Conservation (phyloP, 2,797 vertebrate species). For the Crocodylus rhombifer region DNA sequence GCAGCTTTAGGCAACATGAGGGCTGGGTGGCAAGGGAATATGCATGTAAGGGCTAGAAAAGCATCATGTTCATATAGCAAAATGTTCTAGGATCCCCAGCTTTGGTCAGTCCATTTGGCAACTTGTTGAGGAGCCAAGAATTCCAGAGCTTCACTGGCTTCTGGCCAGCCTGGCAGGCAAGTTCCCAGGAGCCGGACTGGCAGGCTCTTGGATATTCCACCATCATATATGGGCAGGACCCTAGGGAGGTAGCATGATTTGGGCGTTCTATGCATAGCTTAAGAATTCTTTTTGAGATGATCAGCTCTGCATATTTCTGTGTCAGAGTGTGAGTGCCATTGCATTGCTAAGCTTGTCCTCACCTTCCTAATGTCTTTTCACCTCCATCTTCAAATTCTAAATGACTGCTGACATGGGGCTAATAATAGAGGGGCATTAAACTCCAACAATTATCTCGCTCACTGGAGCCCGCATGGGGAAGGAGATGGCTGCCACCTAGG, state of each 20-base stretch:
- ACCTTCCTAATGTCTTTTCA: neutral
- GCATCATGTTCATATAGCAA: neutral
- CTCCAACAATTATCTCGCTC: neutral
- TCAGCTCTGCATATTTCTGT: neutral
- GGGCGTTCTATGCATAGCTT: neutral
- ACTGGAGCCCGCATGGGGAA: neutral
- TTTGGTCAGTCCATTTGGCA: neutral
- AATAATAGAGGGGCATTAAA: slow-evolving; percentile 24
- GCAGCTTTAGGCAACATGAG: neutral
- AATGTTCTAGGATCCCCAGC: neutral
- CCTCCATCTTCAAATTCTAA: neutral
- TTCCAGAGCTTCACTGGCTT: accelerated
- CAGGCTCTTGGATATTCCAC: accelerated
- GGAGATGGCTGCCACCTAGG: slow-evolving; percentile 19
- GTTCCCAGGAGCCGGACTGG: neutral
- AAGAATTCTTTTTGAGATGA: neutral
- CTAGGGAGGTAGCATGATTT: neutral
- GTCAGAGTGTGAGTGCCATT: neutral
- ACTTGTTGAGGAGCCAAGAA: neutral
- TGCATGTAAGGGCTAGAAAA: neutral
- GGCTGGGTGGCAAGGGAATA: neutral
- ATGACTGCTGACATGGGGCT: neutral
- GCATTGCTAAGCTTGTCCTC: neutral
- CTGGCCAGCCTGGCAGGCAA: neutral
- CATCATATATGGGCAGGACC: too few species aligned